phyloP scores from a whole-genome alignment of 2,888 invertebrate genomes.

The Laspeyria flexula region DNA sequence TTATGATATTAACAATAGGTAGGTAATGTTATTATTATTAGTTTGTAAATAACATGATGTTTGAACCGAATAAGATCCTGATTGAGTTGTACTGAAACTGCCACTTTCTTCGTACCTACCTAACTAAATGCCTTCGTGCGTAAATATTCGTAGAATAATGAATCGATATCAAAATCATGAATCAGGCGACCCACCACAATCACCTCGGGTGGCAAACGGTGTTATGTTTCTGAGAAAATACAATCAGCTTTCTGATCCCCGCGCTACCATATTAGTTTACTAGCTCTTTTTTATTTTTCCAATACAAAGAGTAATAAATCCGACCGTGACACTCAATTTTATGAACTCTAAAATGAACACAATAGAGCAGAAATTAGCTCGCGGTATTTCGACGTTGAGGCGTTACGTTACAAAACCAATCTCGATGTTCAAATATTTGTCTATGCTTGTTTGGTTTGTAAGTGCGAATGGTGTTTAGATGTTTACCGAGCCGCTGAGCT shows the following conservation, averaged over 20 bases:
- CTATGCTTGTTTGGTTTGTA: conserved; percentile 82
- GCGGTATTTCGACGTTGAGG: conserved; percentile 50
- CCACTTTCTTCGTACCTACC: neutral
- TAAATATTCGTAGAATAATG: conserved; percentile 29
- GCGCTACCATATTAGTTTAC: conserved; percentile 78
- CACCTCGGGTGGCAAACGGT: conserved; percentile 49
- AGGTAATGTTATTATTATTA: too few relatives aligned
- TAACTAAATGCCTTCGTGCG: neutral
- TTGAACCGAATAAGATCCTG: too few relatives aligned
- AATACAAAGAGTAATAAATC: conserved; percentile 53
- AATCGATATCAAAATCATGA: conserved; percentile 32
- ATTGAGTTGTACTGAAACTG: too few relatives aligned
- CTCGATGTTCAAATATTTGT: conserved; percentile 81
- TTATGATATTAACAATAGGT: too few relatives aligned
- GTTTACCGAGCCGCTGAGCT: conserved; percentile 81
- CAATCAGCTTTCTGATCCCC: conserved; percentile 71
- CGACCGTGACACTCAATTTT: conserved; percentile 36
- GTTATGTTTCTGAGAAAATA: conserved; percentile 74
- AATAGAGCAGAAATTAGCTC: conserved; percentile 64
- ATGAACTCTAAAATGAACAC: conserved; percentile 53
- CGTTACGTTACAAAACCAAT: conserved; percentile 71
- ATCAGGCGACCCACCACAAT: conserved; percentile 33
- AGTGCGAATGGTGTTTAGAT: conserved; percentile 85
- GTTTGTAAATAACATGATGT: too few relatives aligned
- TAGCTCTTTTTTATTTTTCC: conserved; percentile 60